A percentile compares a stretch with the other conserved stretches of the same genome.
Evolutionary conservation across 2,113 vertebrate species (phyloP).

Genomic region (Gambusia holbrooki): DNA sequence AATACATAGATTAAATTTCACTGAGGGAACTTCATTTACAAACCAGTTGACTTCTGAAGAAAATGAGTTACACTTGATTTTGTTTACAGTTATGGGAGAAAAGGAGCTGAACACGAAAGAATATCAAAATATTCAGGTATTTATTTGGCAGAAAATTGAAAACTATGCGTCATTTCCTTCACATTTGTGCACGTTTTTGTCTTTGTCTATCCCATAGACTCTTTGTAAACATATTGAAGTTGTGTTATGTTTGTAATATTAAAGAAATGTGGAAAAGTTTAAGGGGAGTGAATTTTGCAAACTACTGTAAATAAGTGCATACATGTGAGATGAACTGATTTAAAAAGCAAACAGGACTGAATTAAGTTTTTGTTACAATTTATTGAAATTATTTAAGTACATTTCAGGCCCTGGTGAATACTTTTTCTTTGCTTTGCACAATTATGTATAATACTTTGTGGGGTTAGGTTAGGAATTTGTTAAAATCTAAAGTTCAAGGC

Average conservation of each 20-base stretch:
- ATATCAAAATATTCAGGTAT: not conserved
- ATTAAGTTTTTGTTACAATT: constrained; percentile 72
- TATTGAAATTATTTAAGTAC: constrained; percentile 60
- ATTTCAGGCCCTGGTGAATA: constrained; percentile 50
- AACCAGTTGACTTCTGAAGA: not conserved
- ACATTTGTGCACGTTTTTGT: not conserved
- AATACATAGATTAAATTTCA: not conserved
- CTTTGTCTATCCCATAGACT: not conserved
- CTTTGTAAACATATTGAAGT: not conserved
- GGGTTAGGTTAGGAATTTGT: constrained; percentile 70
- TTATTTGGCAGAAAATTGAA: not conserved
- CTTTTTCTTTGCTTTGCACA: constrained; percentile 84
- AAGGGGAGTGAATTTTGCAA: not conserved
- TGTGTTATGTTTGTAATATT: not conserved
- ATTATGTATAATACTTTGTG: constrained; percentile 77
- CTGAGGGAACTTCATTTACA: not conserved
- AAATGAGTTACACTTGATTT: not conserved
- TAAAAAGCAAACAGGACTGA: constrained; percentile 44
- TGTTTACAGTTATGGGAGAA: not conserved
- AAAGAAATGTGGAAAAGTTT: not conserved
- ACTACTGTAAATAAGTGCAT: not conserved
- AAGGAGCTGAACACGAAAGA: not conserved
- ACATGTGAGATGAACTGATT: not conserved
- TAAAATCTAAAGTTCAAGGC: constrained; percentile 16
- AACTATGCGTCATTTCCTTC: not conserved